Conservation (phyloP, 2,888 invertebrate genomes). For the Kryphioiulus occultus region DNA sequence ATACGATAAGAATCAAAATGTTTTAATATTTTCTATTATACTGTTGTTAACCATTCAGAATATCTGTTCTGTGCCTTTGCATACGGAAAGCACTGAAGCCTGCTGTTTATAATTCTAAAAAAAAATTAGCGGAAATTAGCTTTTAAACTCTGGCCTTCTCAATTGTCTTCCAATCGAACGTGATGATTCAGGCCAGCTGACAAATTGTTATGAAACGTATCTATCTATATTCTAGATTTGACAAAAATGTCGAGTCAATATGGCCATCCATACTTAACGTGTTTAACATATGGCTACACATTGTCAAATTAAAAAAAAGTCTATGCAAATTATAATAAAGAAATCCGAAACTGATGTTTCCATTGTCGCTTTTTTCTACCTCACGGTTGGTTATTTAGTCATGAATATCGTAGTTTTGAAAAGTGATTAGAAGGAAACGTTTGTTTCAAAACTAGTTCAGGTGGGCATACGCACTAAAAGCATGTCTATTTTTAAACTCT, state of each 20-base stretch:
- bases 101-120: conserved; percentile 36
- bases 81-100: neutral
- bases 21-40: conserved; percentile 43
- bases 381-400: no score
- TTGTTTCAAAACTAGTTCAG: no score
- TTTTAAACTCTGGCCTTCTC: conserved; percentile 11
- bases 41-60: conserved; percentile 42
- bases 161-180: conserved; percentile 25
- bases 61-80: conserved; percentile 18
- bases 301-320: conserved; percentile 22
- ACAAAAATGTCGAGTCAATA: conserved; percentile 4
- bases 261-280: conserved; percentile 33
- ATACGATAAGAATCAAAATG: conserved; percentile 35
- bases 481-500: no score
- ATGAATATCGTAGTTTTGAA: no score
- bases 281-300: conserved; percentile 20
- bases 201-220: neutral
- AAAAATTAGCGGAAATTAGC: neutral
- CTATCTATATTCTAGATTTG: neutral
- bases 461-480: no score
- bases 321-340: conserved; percentile 37
- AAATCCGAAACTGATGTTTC: neutral
- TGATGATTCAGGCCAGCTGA: neutral
- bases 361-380: no score
- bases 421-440: no score